Evolutionary conservation across 2,888 invertebrate species (phyloP), one percentile per base, ranked within the genome.

Genomic region (Lasioglossum leucozonium): DNA sequence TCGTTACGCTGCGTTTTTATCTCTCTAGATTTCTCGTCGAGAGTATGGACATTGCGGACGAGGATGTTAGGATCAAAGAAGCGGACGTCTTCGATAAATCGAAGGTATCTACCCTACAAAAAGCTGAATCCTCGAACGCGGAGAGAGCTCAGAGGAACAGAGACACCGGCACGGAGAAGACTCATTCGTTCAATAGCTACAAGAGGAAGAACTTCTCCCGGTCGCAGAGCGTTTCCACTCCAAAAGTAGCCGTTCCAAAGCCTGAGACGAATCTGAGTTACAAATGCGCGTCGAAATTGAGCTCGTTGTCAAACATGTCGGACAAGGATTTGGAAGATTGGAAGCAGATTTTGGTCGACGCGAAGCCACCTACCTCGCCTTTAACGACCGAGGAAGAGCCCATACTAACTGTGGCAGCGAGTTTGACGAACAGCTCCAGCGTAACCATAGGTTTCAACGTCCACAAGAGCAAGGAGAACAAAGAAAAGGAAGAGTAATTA

Each of bases 1-100:
- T 6, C 4, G 58, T 58, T 77, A 22, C 22, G 8, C 4, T 62
- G 16, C 11, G 4, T 72, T 62, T 2, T 34, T 34, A 34, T 34
- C 34, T 13, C 8, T 40, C 2, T 37, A 95, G 95, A 86, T 95
- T 95, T 65, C 91, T 94, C 10, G 95, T 95, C 1, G 94, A 95
- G 82, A 95, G 94, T 74, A 95, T 93, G 94, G 95, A 95, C 47
- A 93, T 95, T 42, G 74, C 93, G 5, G 94, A 95, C 22, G 92
- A 92, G 5, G 95, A 95, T 47, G 94, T 94, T 2, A 92, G 95
- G 77, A 94, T 95, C 69, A 95, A 94, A 75, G 93, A 95, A 67
- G 78, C 87, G 0, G 89, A 89, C 18, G 88, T 82, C 2, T 86
- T 79, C 0, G 92, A 90, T 8, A 91, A 91, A 78, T 16, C 55